Evolutionary conservation across 2,113 vertebrate species (phyloP).

Genomic region (Mandrillus leucophaeus): DNA sequence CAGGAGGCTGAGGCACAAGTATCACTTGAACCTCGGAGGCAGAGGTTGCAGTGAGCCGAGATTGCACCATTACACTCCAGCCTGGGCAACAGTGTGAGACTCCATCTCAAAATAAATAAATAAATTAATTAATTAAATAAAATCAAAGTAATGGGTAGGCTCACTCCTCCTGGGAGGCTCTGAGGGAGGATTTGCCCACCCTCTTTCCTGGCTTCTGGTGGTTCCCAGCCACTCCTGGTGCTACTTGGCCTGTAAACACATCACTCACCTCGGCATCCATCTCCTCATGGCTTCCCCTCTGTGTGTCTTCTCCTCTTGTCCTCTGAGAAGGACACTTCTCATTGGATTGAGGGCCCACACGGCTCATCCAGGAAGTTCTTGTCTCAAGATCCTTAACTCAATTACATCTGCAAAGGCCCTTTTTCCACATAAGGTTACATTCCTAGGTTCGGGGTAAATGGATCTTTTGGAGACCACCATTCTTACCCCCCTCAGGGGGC

Average conservation of each 20-base stretch:
- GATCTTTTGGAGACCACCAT: neutral
- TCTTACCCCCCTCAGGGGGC: neutral
- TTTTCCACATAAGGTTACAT: neutral
- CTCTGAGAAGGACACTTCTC: neutral
- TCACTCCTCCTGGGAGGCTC: too few species aligned
- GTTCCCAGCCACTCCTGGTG: fast-evolving
- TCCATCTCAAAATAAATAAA: too few species aligned
- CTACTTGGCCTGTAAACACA: fast-evolving
- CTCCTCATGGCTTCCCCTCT: neutral
- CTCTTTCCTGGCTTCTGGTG: neutral
- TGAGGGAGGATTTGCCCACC: too few species aligned
- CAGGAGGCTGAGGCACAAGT: too few species aligned
- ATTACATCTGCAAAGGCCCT: neutral
- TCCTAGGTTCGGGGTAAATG: neutral
- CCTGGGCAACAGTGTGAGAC: too few species aligned
- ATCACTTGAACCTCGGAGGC: too few species aligned
- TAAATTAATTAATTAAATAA: too few species aligned
- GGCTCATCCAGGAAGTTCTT: neutral
- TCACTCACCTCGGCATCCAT: neutral
- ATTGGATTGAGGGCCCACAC: neutral
- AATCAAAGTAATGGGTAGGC: too few species aligned
- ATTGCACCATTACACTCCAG: too few species aligned
- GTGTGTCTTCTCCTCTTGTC: neutral
- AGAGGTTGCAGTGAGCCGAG: too few species aligned
- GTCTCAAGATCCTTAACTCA: neutral